Conservation (phyloP, 2,113 vertebrate species). For the Hippocampus abdominalis region DNA sequence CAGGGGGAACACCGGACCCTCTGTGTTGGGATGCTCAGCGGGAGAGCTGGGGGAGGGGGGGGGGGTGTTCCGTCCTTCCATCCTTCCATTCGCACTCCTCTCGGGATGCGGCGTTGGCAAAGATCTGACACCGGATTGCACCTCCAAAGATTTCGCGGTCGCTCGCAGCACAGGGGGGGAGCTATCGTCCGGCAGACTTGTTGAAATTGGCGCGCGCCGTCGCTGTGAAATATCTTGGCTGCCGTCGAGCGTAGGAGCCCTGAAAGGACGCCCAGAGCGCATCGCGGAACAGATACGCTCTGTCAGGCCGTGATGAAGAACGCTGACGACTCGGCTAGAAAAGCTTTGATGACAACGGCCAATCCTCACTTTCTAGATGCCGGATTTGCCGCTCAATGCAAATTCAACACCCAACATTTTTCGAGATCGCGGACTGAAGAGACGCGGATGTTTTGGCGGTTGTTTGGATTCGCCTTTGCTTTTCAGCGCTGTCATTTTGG, state of each 20-base stretch:
- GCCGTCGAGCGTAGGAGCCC: slow-evolving; percentile 54
- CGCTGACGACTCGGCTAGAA: not conserved
- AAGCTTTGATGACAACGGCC: not conserved
- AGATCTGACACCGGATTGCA: slow-evolving; percentile 23
- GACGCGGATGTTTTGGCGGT: not conserved
- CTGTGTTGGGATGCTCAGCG: slow-evolving; percentile 48
- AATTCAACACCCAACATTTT: no score
- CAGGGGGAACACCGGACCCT: slow-evolving; percentile 58
- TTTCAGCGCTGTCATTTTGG: no score
- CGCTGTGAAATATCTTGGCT: slow-evolving; percentile 26
- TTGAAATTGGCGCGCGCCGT: slow-evolving; percentile 58
- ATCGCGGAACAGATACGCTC: slow-evolving; percentile 22
- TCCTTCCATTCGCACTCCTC: slow-evolving; percentile 16
- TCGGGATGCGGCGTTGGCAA: slow-evolving; percentile 9
- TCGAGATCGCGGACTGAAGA: no score
- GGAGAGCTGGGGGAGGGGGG: slow-evolving; percentile 14
- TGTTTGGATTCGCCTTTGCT: no score
- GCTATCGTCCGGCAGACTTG: slow-evolving; percentile 39
- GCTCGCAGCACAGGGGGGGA: slow-evolving; percentile 28
- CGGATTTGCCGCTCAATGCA: no score
- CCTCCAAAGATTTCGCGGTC: slow-evolving; percentile 58
- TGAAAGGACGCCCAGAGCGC: slow-evolving; percentile 28
- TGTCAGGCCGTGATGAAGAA: slow-evolving; percentile 36
- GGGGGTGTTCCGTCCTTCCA: not conserved
- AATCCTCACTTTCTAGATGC: not conserved